Percentiles rank a stretch among this genome's conserved stretches.
Evolutionary conservation across 2,888 invertebrate genomes (phyloP).

Genomic region (Andricus curvator): DNA sequence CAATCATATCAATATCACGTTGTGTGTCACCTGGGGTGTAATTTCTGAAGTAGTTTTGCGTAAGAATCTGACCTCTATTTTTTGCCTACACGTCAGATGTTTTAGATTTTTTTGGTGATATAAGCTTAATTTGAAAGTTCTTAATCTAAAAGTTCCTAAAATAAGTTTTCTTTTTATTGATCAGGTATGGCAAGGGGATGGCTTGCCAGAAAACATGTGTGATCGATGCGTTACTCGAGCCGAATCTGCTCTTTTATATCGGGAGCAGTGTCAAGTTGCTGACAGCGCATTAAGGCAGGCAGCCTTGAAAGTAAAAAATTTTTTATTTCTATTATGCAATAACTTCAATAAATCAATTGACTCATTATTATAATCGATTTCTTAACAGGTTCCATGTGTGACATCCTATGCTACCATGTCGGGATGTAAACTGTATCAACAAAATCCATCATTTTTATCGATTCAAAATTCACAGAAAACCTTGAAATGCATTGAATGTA

Average conservation of each 20-base stretch:
- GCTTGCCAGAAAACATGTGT: slow-evolving; percentile 76
- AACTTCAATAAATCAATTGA: neutral
- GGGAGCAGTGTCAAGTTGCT: slow-evolving; percentile 76
- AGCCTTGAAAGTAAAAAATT: slow-evolving; percentile 66
- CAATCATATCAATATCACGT: too few relatives aligned
- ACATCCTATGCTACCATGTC: slow-evolving; percentile 64
- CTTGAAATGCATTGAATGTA: slow-evolving; percentile 70
- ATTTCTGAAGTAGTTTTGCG: too few relatives aligned
- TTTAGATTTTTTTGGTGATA: too few relatives aligned
- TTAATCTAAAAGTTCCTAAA: too few relatives aligned
- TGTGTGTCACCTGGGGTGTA: too few relatives aligned
- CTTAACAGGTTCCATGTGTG: slow-evolving; percentile 67
- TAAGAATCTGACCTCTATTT: too few relatives aligned
- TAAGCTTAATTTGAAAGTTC: too few relatives aligned
- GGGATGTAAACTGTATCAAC: slow-evolving; percentile 68
- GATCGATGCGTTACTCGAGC: slow-evolving; percentile 75
- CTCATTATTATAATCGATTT: neutral
- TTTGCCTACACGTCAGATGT: too few relatives aligned
- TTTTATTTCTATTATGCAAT: neutral
- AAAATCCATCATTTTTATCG: slow-evolving; percentile 66
- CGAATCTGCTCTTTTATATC: slow-evolving; percentile 74
- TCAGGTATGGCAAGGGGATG: slow-evolving; percentile 76
- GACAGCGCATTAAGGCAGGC: slow-evolving; percentile 75
- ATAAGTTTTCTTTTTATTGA: slow-evolving; percentile 2
- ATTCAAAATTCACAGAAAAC: slow-evolving; percentile 66